phyloP scores from a whole-genome alignment of 2,113 vertebrate species.

The Gasterosteus aculeatus region DNA sequence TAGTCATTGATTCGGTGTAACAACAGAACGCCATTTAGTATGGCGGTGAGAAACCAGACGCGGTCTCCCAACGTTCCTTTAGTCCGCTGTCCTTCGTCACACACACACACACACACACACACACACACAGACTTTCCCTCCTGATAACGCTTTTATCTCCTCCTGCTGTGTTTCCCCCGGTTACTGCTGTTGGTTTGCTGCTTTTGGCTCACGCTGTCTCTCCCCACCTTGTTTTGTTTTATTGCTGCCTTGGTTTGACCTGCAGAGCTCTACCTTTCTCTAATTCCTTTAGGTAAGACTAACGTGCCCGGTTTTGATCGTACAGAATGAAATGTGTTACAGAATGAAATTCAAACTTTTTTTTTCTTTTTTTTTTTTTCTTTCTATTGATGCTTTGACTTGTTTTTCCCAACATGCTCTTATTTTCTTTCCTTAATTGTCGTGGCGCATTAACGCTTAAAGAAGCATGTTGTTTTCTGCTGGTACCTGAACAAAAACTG shows the following conservation, averaged over 20 bases:
- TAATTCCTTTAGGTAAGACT: slow-evolving; percentile 96
- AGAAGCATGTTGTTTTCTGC: neutral
- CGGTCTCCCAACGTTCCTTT: neutral
- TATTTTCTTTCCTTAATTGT: neutral
- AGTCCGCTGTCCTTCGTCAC: neutral
- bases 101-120: neutral
- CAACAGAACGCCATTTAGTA: neutral
- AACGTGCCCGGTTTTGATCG: slow-evolving; percentile 12
- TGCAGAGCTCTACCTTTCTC: slow-evolving; percentile 95
- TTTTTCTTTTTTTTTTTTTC: neutral
- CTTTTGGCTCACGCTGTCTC: slow-evolving; percentile 52
- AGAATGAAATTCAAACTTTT: neutral
- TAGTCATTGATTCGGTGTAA: neutral
- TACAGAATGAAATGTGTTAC: neutral
- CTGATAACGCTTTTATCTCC: neutral
- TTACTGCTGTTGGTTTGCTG: slow-evolving; percentile 10
- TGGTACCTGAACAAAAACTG: neutral
- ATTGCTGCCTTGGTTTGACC: slow-evolving; percentile 78
- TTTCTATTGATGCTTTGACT: neutral
- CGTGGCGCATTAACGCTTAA: neutral
- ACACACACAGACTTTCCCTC: neutral
- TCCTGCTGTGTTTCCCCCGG: neutral
- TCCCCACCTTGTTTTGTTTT: slow-evolving; percentile 36
- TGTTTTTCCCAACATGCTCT: neutral
- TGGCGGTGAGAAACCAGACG: neutral